phyloP scores from a whole-genome alignment of 1,140 invertebrate genomes.

The Hyles vespertilio region DNA sequence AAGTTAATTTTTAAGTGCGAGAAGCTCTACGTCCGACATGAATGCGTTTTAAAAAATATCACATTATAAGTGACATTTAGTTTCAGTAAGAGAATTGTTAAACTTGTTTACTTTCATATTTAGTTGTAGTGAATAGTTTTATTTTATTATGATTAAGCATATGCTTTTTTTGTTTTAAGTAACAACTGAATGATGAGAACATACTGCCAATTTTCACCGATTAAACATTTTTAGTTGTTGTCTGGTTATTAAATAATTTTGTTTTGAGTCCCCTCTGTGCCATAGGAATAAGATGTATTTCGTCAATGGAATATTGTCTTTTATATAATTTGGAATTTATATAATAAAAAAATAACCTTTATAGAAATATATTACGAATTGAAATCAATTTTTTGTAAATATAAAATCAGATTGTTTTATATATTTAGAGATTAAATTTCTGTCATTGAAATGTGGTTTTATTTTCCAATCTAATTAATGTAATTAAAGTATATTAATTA shows the following conservation, averaged over 20 bases:
- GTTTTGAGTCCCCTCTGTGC: slow-evolving; percentile 35
- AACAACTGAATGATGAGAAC: slow-evolving; percentile 15
- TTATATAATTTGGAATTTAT: slow-evolving; percentile 1
- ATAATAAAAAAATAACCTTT: slow-evolving; percentile 1
- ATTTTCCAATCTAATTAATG: slow-evolving; percentile 19
- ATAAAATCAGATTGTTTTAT: slow-evolving; percentile 60
- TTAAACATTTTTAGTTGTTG: slow-evolving; percentile 21
- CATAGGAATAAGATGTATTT: slow-evolving; percentile 31
- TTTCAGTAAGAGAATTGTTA: not conserved
- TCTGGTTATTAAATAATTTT: slow-evolving; percentile 4
- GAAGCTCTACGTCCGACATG: slow-evolving; percentile 6
- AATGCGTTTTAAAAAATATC: too few species aligned
- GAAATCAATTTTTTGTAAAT: slow-evolving; percentile 35
- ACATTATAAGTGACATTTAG: too few species aligned
- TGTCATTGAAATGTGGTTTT: slow-evolving; percentile 48
- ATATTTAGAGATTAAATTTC: slow-evolving; percentile 68
- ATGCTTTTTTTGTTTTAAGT: slow-evolving; percentile 14
- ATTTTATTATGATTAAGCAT: slow-evolving; percentile 5
- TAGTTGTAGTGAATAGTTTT: slow-evolving; percentile 1
- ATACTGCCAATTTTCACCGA: slow-evolving; percentile 53
- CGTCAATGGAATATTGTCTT: not conserved
- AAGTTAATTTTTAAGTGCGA: slow-evolving; percentile 22
- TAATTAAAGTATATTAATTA: too few species aligned
- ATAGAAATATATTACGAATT: slow-evolving; percentile 1
- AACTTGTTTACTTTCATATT: slow-evolving; percentile 3